Conservation (phyloP, 1,140 invertebrate genomes). For the Fopius arisanus region DNA sequence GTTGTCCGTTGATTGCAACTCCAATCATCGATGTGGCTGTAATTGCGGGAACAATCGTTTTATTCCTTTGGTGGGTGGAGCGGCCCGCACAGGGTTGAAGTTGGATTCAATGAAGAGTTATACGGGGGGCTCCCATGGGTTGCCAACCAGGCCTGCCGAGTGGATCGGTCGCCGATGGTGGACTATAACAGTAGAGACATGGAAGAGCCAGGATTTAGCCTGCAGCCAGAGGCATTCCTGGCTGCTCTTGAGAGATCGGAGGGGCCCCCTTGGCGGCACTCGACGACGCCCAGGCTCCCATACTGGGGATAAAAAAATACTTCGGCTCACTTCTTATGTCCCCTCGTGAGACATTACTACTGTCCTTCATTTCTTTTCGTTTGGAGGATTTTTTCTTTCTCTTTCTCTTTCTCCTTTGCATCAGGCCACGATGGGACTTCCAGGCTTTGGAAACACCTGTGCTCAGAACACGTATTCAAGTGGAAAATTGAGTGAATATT, state of each 20-base stretch:
- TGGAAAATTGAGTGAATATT: constrained; percentile 28
- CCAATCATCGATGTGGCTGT: no score
- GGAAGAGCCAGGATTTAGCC: constrained; percentile 24
- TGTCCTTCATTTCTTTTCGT: neutral
- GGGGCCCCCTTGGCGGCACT: constrained; percentile 42
- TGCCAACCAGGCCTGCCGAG: neutral
- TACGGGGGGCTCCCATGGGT: neutral
- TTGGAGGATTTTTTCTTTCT: neutral
- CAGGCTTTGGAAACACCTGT: constrained; percentile 29
- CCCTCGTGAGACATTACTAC: neutral
- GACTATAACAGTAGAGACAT: neutral
- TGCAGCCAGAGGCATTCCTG: constrained; percentile 56
- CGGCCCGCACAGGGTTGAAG: no score
- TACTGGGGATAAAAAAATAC: constrained; percentile 40
- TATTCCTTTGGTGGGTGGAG: no score
- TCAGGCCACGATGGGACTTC: neutral
- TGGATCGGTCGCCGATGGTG: neutral
- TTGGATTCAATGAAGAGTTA: neutral
- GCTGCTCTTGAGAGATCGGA: constrained; percentile 20
- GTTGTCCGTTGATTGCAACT: no score
- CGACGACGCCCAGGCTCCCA: constrained; percentile 62
- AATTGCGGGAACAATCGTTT: no score
- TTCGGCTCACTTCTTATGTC: neutral
- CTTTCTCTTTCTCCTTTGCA: neutral
- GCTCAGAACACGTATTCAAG: constrained; percentile 21